These are phyloP conservation scores for Melozone crissalis DNA, from an alignment of 2,113 vertebrate species.

Conservation along the genomic window DNA sequence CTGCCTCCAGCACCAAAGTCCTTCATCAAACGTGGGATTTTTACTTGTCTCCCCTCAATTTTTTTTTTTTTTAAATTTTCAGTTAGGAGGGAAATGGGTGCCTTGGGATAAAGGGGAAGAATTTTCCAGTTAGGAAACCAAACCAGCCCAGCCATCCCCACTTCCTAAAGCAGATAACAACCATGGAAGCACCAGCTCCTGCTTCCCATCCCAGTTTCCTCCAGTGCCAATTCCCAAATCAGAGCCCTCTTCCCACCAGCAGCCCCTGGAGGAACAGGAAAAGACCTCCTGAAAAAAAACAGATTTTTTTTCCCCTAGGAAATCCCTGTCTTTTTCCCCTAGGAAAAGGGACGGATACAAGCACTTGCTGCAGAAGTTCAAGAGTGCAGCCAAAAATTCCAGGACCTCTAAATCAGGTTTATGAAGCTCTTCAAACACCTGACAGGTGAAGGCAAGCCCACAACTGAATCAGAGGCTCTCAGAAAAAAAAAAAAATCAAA, in stretches of 20 bases:
- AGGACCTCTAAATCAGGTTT: not conserved
- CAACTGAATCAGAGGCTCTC: not conserved
- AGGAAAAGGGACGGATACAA: rapidly evolving
- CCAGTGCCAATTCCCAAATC: not conserved
- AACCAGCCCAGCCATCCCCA: not conserved
- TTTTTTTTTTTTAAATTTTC: not conserved
- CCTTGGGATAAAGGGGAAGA: not conserved
- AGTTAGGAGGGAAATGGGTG: not conserved
- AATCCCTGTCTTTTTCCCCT: not conserved
- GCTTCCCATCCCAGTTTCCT: not conserved
- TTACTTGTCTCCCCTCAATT: rapidly evolving
- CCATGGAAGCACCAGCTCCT: rapidly evolving
- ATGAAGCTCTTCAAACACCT: not conserved
- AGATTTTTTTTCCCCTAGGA: not conserved
- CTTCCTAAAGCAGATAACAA: not conserved
- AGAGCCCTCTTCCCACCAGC: not conserved
- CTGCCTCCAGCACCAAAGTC: not conserved
- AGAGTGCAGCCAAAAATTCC: not conserved
- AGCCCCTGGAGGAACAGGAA: not conserved
- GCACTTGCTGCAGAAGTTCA: not conserved
- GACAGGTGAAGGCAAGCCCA: not conserved
- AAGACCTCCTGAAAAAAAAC: not conserved
- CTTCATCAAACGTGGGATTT: rapidly evolving
- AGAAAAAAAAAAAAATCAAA: not conserved
- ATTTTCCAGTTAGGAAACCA: not conserved